phyloP scores from a whole-genome alignment of 2,888 invertebrate species.

The Meiosimyza platycephala region DNA sequence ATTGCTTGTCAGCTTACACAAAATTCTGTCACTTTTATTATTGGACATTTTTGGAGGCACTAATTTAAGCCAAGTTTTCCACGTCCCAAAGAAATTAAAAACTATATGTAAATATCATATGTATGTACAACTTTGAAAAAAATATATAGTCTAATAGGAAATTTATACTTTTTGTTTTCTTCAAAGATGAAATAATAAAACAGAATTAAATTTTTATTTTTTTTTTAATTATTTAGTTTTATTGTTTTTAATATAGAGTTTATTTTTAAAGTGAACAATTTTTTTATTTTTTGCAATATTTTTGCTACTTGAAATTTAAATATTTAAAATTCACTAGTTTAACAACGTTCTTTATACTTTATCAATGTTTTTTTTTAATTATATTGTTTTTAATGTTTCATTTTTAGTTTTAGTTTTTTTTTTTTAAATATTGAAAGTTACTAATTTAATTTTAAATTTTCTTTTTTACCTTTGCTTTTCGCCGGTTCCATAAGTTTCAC shows the following conservation, averaged over 20 bases:
- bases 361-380: not conserved
- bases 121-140: too few species aligned
- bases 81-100: too few species aligned
- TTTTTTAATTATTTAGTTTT: not conserved
- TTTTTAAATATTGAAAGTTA: not conserved
- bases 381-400: too few species aligned
- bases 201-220: not conserved
- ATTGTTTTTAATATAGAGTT: too few species aligned
- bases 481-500: not conserved
- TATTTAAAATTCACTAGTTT: slow-evolving; percentile 18
- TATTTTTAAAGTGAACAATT: not conserved
- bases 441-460: slow-evolving; percentile 1
- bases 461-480: not conserved
- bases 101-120: too few species aligned
- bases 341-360: slow-evolving; percentile 10
- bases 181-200: too few species aligned
- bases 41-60: too few species aligned
- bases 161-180: too few species aligned
- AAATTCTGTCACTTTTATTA: too few species aligned
- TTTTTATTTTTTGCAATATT: not conserved
- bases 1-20: too few species aligned
- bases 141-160: too few species aligned
- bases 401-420: not conserved
- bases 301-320: slow-evolving; percentile 8
- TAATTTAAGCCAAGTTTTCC: too few species aligned